Evolutionary conservation across 2,797 vertebrate genomes (phyloP).

Genomic region (Siniperca obscura): DNA sequence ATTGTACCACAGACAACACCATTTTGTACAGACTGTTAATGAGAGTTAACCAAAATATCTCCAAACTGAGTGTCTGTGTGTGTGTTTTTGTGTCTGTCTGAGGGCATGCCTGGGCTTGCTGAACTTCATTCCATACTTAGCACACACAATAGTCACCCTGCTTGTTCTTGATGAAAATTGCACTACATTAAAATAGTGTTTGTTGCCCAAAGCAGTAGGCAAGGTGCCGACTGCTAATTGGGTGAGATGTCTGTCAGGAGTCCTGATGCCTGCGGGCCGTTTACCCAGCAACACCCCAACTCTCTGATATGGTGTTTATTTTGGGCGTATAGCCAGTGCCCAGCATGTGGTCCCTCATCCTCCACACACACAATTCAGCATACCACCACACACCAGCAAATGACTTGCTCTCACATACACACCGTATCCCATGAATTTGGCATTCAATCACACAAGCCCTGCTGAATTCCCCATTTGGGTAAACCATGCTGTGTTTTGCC

Average conservation of each 20-base stretch:
- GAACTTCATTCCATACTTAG: slow-evolving; percentile 40
- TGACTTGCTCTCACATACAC: slow-evolving; percentile 5
- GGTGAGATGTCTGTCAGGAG: slow-evolving; percentile 73
- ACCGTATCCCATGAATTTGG: slow-evolving; percentile 34
- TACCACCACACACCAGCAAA: slow-evolving; percentile 42
- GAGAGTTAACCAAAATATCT: slow-evolving; percentile 4
- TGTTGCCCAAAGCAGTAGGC: slow-evolving; percentile 63
- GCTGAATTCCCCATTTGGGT: slow-evolving; percentile 25
- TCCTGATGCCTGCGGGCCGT: slow-evolving; percentile 57
- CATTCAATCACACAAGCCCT: slow-evolving; percentile 39
- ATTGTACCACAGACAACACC: not conserved
- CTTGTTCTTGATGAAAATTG: slow-evolving; percentile 46
- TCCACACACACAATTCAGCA: slow-evolving; percentile 50
- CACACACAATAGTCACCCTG: slow-evolving; percentile 22
- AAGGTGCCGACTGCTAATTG: slow-evolving; percentile 73
- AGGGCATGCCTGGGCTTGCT: slow-evolving; percentile 20
- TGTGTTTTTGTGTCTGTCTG: not conserved
- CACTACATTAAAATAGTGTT: slow-evolving; percentile 52
- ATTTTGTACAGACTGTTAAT: not conserved
- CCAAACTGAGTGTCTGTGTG: not conserved
- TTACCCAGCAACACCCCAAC: slow-evolving; percentile 56
- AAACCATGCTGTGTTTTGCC: slow-evolving; percentile 43
- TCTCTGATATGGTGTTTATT: slow-evolving; percentile 66
- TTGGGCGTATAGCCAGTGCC: slow-evolving; percentile 51
- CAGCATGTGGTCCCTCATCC: slow-evolving; percentile 61